phyloP scores from a whole-genome alignment of 2,888 invertebrate species.

The Synanthedon myopaeformis region DNA sequence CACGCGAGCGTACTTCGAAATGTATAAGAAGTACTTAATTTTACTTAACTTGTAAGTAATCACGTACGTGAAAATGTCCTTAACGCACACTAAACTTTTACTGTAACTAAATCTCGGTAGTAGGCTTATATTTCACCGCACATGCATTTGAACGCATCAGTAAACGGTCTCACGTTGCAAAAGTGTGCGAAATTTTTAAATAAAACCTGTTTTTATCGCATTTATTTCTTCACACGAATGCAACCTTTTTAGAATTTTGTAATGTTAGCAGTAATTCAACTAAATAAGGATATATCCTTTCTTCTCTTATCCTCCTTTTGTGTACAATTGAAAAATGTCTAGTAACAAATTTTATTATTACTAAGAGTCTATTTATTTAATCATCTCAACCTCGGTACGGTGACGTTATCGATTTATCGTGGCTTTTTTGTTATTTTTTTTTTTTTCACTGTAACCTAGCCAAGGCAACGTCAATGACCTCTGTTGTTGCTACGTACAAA shows the following conservation, averaged over 20 bases:
- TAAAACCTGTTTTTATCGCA: background rate
- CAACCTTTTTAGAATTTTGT: too few relatives aligned
- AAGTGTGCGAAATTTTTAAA: background rate
- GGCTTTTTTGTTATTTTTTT: conserved; percentile 23
- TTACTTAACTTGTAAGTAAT: background rate
- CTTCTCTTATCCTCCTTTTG: background rate
- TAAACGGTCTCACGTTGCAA: background rate
- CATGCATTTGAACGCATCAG: background rate
- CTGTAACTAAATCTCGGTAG: background rate
- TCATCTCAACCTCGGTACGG: background rate
- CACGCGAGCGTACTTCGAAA: too few relatives aligned
- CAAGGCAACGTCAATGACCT: conserved; percentile 48
- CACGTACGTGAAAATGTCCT: background rate
- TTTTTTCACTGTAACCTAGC: conserved; percentile 32
- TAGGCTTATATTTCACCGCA: background rate
- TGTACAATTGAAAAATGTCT: too few relatives aligned
- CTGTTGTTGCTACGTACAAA: conserved; percentile 23
- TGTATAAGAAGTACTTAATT: too few relatives aligned
- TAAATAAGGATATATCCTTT: too few relatives aligned
- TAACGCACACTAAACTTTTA: background rate
- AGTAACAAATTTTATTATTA: too few relatives aligned
- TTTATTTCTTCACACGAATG: too few relatives aligned
- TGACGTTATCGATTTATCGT: conserved; percentile 39
- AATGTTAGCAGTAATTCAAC: too few relatives aligned
- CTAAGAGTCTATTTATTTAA: too few relatives aligned